These are phyloP conservation scores for Tetrax tetrax DNA, from an alignment of 2,113 vertebrate genomes.

Conservation along the genomic window DNA sequence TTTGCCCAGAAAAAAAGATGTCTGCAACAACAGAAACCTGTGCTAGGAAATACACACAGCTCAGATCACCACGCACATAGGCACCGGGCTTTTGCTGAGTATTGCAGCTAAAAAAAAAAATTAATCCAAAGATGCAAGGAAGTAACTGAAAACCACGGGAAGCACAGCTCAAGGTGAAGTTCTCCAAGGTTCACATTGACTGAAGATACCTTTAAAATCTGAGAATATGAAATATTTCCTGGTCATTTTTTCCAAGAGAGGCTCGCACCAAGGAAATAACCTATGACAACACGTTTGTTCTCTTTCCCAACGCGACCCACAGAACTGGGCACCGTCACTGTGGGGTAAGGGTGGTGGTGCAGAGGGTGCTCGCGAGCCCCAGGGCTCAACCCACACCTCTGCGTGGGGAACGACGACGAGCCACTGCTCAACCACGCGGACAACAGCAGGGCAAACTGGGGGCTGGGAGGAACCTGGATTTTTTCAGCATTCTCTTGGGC, in stretches of 20 bases:
- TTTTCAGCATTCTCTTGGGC: neutral
- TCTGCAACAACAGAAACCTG: neutral
- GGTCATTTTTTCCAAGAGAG: neutral
- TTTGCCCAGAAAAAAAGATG: neutral
- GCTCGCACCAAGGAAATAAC: neutral
- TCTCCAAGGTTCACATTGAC: neutral
- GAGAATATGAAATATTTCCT: neutral
- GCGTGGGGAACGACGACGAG: accelerated
- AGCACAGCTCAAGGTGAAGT: neutral
- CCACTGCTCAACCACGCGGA: accelerated
- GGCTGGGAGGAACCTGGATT: neutral
- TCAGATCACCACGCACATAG: accelerated
- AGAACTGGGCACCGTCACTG: neutral
- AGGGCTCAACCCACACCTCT: neutral
- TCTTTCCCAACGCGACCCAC: accelerated
- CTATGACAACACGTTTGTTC: neutral
- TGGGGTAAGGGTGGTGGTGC: neutral
- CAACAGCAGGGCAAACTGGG: neutral
- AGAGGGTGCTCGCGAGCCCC: neutral
- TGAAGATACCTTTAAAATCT: neutral
- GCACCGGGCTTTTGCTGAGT: neutral
- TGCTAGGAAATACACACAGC: neutral
- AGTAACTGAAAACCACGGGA: neutral
- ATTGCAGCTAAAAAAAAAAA: neutral
- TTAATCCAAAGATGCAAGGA: neutral